Percentiles rank a stretch among this genome's conserved stretches.
Evolutionary conservation across 2,113 vertebrate genomes (phyloP).

Genomic region (Prionailurus bengalensis): DNA sequence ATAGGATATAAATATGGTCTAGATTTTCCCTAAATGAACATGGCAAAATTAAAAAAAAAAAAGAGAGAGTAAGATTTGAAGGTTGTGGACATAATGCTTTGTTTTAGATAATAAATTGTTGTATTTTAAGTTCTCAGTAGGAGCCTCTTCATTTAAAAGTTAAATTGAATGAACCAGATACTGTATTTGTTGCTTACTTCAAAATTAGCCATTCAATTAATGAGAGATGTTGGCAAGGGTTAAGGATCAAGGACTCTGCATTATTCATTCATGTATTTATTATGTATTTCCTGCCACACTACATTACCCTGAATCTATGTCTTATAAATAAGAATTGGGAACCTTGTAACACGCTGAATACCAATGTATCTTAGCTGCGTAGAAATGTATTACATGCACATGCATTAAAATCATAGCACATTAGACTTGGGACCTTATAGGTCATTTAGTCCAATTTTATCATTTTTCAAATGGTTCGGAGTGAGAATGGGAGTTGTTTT

Average conservation of each 20-base stretch:
- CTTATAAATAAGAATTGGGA: conserved; percentile 76
- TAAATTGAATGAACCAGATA: conserved; percentile 61
- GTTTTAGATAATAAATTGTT: conserved; percentile 48
- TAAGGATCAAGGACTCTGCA: conserved; percentile 76
- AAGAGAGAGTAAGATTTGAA: neutral
- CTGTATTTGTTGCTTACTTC: conserved; percentile 48
- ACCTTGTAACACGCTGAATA: conserved; percentile 74
- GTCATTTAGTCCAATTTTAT: conserved; percentile 66
- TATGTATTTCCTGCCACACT: conserved; percentile 81
- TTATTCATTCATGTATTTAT: conserved; percentile 81
- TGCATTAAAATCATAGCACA: conserved; percentile 72
- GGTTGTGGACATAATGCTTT: neutral
- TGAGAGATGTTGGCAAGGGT: conserved; percentile 72
- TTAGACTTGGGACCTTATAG: conserved; percentile 55
- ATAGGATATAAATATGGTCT: neutral
- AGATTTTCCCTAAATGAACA: neutral
- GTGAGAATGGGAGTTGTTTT: conserved; percentile 6
- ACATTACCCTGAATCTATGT: conserved; percentile 73
- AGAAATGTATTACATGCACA: conserved; percentile 57
- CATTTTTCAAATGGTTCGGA: conserved; percentile 54
- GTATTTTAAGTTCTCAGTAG: conserved; percentile 65
- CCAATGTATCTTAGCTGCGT: conserved; percentile 52
- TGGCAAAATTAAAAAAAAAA: neutral
- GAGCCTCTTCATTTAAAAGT: conserved; percentile 75
- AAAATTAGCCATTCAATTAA: conserved; percentile 79